Evolutionary conservation across 2,113 vertebrate species (phyloP), one percentile per base, ranked within the genome.

Genomic region (Mormoops blainvillei): DNA sequence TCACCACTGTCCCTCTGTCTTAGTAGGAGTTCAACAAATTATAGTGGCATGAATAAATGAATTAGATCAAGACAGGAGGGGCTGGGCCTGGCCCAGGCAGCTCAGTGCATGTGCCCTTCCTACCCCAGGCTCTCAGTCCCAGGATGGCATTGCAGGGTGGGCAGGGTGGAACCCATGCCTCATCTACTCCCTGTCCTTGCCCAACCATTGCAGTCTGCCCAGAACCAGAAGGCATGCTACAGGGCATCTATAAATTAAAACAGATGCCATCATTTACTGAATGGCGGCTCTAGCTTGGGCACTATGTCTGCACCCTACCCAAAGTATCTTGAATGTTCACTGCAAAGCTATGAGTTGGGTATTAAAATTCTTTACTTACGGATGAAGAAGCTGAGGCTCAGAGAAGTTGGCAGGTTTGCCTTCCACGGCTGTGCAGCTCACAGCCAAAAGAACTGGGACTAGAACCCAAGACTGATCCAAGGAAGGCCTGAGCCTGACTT

Each of bases 81-180:
- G 7, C 26, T 5, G 14, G 41, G 56, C 73, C 48, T 67, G 7
- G 43, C 63, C 63, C 77, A 50, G 43, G 18, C 3, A 54, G 52
- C 45, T 16, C 54, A 3, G 43, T 2, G n/a, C 24, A 0, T 13
- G 4, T 14, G 16, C 38, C 19, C 36, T 54, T 43, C 26, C 38
- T 48, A 0, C 3, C 19, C 52, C 33, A 33, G 0, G 4, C 4
- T 48, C 43, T 50, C n/a, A 2, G 8, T 9, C 41, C 28, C 31
- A 38, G 54, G 78, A 61, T 6, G 19, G 33, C n/a, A 11, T 6
- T 24, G 28, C 33, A 45, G 36, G 3, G 26, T 43, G 11, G 33
- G 45, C n/a, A 80, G 80, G 38, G 7, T 7, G 12, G 33, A 63
- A 10, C 10, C 38, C 9, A 22, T 9, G 10, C 74, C 61, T 95